Evolutionary conservation across 92 coral and sea anemone genomes (phyloP).

Genomic region (Scolanthus callimorphus): DNA sequence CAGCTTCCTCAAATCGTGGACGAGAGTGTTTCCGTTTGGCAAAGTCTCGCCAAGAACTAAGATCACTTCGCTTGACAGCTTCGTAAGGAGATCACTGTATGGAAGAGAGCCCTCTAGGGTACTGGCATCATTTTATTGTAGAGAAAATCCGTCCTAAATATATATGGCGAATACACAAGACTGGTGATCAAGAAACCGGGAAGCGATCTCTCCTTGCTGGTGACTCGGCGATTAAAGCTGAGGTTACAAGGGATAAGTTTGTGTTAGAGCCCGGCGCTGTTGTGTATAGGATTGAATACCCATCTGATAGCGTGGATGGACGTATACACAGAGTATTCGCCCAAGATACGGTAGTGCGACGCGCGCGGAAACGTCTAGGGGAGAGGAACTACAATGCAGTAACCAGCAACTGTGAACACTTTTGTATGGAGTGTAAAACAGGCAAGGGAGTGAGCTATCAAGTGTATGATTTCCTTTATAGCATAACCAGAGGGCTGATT

Average conservation of each 20-base stretch:
- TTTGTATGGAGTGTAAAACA: slow-evolving; percentile 80
- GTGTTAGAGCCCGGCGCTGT: slow-evolving; percentile 50
- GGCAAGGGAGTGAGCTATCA: slow-evolving; percentile 79
- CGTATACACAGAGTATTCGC: slow-evolving; percentile 30
- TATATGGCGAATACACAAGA: slow-evolving; percentile 80
- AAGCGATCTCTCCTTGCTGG: slow-evolving; percentile 54
- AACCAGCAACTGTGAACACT: slow-evolving; percentile 85
- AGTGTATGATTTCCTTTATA: slow-evolving; percentile 54
- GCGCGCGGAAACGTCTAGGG: slow-evolving; percentile 72
- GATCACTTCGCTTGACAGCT: slow-evolving; percentile 62
- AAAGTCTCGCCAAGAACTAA: slow-evolving; percentile 71
- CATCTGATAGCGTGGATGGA: slow-evolving; percentile 10
- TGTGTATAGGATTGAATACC: slow-evolving; percentile 74
- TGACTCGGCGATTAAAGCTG: slow-evolving; percentile 66
- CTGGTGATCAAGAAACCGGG: slow-evolving; percentile 75
- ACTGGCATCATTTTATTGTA: slow-evolving; percentile 90
- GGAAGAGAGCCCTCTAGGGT: slow-evolving; percentile 85
- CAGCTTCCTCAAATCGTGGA: slow-evolving; percentile 12
- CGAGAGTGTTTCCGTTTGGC: slow-evolving; percentile 51
- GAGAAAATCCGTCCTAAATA: slow-evolving; percentile 72
- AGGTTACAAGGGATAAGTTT: slow-evolving; percentile 63
- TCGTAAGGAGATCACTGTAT: slow-evolving; percentile 88
- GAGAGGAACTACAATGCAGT: slow-evolving; percentile 75
- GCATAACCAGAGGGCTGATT: slow-evolving; percentile 43
- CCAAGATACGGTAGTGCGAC: slow-evolving; percentile 53